Evolutionary conservation across 2,888 invertebrate genomes (phyloP).

Genomic region (Drosophila buzzatii): DNA sequence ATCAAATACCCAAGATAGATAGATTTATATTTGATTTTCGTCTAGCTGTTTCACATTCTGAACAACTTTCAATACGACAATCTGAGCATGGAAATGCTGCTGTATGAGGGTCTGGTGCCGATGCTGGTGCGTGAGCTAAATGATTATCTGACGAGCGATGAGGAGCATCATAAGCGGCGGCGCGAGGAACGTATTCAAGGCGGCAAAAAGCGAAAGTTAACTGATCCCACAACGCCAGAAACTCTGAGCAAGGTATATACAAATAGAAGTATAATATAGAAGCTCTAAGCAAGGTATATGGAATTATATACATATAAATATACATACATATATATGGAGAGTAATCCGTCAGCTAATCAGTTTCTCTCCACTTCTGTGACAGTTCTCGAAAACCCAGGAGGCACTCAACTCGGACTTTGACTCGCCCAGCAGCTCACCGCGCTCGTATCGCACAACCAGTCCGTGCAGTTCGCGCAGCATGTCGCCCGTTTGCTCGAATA

Average conservation of each 20-base stretch:
- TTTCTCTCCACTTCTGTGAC: not conserved
- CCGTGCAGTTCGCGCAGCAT: constrained; percentile 84
- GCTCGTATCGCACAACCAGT: constrained; percentile 81
- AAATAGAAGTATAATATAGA: constrained; percentile 30
- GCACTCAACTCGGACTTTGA: constrained; percentile 76
- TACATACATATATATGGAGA: not conserved
- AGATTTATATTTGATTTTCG: not conserved
- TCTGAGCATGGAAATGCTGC: constrained; percentile 86
- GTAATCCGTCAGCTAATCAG: not conserved
- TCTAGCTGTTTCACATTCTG: constrained; percentile 83
- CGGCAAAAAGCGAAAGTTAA: constrained; percentile 81
- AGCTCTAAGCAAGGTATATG: constrained; percentile 72
- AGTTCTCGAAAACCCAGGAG: constrained; percentile 80
- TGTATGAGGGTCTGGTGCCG: constrained; percentile 86
- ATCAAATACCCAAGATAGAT: not conserved
- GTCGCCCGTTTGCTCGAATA: constrained; percentile 79
- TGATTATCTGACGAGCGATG: constrained; percentile 81
- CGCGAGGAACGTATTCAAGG: constrained; percentile 81
- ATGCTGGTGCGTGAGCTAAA: constrained; percentile 86
- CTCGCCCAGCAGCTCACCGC: constrained; percentile 83
- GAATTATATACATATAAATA: no score
- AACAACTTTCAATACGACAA: constrained; percentile 86
- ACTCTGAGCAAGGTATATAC: constrained; percentile 72
- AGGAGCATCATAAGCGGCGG: constrained; percentile 82
- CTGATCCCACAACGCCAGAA: constrained; percentile 61